These are phyloP conservation scores for Chrysodeixis includens DNA, from an alignment of 2,888 invertebrate genomes.

Conservation along the genomic window DNA sequence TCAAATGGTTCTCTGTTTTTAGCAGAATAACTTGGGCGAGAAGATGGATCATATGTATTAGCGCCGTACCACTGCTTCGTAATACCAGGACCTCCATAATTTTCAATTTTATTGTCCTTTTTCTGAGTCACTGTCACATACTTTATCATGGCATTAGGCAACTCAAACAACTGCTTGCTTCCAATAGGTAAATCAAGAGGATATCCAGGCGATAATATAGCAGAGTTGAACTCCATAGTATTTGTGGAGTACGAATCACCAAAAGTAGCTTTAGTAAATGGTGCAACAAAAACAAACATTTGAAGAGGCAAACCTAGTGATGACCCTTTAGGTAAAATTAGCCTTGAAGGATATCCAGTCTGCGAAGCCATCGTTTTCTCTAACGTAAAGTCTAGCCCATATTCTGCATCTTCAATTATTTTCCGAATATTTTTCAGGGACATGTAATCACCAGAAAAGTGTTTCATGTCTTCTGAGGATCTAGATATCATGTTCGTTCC, in stretches of 20 bases:
- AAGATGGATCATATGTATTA: slow-evolving; percentile 56
- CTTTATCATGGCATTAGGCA: slow-evolving; percentile 80
- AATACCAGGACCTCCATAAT: slow-evolving; percentile 59
- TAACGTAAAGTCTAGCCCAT: slow-evolving; percentile 85
- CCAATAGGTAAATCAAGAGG: slow-evolving; percentile 92
- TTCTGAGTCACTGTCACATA: slow-evolving; percentile 78
- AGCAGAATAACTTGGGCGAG: slow-evolving; percentile 50
- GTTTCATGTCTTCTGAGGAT: slow-evolving; percentile 89
- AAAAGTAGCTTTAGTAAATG: slow-evolving; percentile 77
- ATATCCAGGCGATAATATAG: slow-evolving; percentile 89
- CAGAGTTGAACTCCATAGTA: slow-evolving; percentile 77
- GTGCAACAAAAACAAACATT: slow-evolving; percentile 90
- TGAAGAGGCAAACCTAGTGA: slow-evolving; percentile 90
- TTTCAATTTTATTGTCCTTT: slow-evolving; percentile 60
- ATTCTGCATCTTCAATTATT: slow-evolving; percentile 89
- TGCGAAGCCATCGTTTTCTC: slow-evolving; percentile 85
- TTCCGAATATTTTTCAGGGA: slow-evolving; percentile 90
- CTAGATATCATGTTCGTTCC: slow-evolving; percentile 91
- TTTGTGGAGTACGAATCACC: slow-evolving; percentile 76
- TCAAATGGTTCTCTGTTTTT: slow-evolving; percentile 52
- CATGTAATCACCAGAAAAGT: slow-evolving; percentile 89
- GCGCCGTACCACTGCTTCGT: slow-evolving; percentile 64
- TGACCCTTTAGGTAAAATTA: slow-evolving; percentile 92
- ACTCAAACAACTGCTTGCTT: slow-evolving; percentile 76
- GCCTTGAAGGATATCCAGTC: slow-evolving; percentile 91